Conservation (phyloP, 2,797 vertebrate genomes). For the Leptatherina wallacei region DNA sequence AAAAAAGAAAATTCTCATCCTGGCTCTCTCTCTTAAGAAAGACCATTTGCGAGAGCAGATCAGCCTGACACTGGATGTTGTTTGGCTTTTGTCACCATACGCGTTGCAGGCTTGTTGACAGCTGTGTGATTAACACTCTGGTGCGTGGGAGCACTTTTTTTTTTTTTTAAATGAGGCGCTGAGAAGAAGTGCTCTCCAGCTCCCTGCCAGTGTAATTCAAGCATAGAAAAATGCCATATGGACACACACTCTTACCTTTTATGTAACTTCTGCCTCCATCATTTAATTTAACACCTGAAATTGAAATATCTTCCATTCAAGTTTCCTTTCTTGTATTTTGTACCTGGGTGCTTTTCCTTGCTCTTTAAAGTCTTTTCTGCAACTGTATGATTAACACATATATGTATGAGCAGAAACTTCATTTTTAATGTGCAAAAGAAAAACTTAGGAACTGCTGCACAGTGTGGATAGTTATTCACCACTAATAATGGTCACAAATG, state of each 20-base stretch:
- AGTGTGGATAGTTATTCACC: slow-evolving; percentile 40
- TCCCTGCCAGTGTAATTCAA: slow-evolving; percentile 14
- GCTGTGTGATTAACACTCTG: slow-evolving; percentile 31
- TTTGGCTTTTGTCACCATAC: slow-evolving; percentile 22
- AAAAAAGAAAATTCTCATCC: neutral
- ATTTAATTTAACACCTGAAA: slow-evolving; percentile 5
- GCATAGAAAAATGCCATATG: slow-evolving; percentile 12
- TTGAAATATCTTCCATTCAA: neutral
- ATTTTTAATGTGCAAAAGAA: neutral
- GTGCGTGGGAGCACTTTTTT: slow-evolving; percentile 17
- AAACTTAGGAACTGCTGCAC: slow-evolving; percentile 36
- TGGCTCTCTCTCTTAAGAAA: neutral
- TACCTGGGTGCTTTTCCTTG: neutral
- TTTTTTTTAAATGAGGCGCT: slow-evolving; percentile 23
- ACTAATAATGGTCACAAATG: slow-evolving; percentile 42
- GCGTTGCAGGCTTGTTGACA: slow-evolving; percentile 20
- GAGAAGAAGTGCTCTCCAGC: slow-evolving; percentile 22
- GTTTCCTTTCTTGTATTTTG: neutral
- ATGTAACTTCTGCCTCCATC: slow-evolving; percentile 4
- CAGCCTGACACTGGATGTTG: slow-evolving; percentile 7
- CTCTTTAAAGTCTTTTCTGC: too few relatives aligned
- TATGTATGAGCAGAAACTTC: neutral
- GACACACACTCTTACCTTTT: slow-evolving; percentile 6
- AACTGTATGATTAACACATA: neutral
- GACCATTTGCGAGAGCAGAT: neutral